Evolutionary conservation across 2,797 vertebrate genomes (phyloP).

Genomic region (Rhinatrema bivittatum): DNA sequence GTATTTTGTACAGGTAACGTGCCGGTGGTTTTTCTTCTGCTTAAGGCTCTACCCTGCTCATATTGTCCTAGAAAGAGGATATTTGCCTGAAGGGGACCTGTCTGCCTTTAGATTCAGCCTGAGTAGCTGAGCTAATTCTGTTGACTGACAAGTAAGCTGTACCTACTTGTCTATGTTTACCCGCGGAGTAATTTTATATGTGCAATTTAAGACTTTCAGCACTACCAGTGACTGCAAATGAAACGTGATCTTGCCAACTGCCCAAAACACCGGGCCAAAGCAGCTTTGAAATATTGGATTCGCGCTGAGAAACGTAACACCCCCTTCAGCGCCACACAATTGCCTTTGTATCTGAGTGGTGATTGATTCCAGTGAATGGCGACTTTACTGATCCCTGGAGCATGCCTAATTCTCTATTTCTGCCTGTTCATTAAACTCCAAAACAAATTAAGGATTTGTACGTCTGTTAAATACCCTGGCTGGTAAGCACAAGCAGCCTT

Average conservation of each 20-base stretch:
- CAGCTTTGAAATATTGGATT: not conserved
- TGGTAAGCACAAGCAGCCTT: not conserved
- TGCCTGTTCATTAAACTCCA: not conserved
- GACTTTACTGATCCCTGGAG: not conserved
- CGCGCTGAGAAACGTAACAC: slow-evolving; percentile 1
- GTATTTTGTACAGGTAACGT: too few relatives aligned
- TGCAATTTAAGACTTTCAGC: slow-evolving; percentile 25
- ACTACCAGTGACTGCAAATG: slow-evolving; percentile 14
- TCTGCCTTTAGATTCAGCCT: not conserved
- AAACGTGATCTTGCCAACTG: slow-evolving; percentile 4
- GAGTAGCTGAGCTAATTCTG: not conserved
- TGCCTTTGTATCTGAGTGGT: not conserved
- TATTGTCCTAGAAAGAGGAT: too few relatives aligned
- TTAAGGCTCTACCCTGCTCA: too few relatives aligned
- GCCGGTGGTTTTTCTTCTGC: too few relatives aligned
- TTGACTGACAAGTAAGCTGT: not conserved
- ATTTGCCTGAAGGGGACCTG: too few relatives aligned
- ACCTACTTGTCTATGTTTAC: slow-evolving; percentile 7
- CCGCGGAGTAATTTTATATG: slow-evolving; percentile 9
- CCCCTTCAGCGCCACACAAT: rapidly evolving
- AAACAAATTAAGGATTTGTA: not conserved
- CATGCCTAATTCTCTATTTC: not conserved
- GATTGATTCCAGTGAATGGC: slow-evolving; percentile 2
- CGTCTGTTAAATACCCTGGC: not conserved
- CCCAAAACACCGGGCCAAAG: not conserved